A percentile compares a stretch with the other conserved stretches of the same genome.
phyloP scores from a whole-genome alignment of 2,113 vertebrate species.

The Scophthalmus maximus region DNA sequence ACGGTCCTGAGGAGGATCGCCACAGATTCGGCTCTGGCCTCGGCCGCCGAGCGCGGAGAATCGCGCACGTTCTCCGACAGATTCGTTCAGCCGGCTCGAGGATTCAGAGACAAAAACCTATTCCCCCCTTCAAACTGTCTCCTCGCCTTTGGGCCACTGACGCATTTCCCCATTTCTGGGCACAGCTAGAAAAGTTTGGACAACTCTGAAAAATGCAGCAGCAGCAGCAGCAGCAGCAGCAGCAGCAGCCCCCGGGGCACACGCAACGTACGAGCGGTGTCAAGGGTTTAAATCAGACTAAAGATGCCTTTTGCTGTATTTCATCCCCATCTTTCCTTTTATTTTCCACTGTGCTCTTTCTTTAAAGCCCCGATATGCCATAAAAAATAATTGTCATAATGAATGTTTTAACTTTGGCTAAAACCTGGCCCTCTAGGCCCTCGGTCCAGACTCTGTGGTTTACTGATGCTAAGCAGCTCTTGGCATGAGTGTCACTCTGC shows the following conservation, averaged over 20 bases:
- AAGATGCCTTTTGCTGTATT: conserved; percentile 46
- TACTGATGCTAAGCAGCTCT: conserved; percentile 76
- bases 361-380: conserved; percentile 60
- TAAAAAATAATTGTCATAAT: conserved; percentile 75
- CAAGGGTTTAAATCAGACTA: conserved; percentile 51
- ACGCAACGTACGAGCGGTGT: conserved; percentile 2
- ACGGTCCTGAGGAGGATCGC: not conserved
- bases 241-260: not conserved
- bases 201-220: conserved; percentile 27
- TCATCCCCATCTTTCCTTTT: conserved; percentile 42
- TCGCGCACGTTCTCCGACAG: not conserved
- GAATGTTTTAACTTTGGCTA: conserved; percentile 72
- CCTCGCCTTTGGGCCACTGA: not conserved
- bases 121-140: not conserved
- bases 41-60: conserved; percentile 1
- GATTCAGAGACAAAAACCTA: conserved; percentile 8
- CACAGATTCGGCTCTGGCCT: not conserved
- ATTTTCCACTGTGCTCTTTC: conserved; percentile 64
- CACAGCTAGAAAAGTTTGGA: conserved; percentile 19
- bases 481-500: conserved; percentile 63
- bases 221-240: not conserved
- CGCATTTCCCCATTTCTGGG: conserved; percentile 20
- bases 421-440: conserved; percentile 48
- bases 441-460: conserved; percentile 66
- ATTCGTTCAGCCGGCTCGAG: not conserved